Evolutionary conservation across 2,888 invertebrate species (phyloP).

Genomic region (Spodoptera littoralis): DNA sequence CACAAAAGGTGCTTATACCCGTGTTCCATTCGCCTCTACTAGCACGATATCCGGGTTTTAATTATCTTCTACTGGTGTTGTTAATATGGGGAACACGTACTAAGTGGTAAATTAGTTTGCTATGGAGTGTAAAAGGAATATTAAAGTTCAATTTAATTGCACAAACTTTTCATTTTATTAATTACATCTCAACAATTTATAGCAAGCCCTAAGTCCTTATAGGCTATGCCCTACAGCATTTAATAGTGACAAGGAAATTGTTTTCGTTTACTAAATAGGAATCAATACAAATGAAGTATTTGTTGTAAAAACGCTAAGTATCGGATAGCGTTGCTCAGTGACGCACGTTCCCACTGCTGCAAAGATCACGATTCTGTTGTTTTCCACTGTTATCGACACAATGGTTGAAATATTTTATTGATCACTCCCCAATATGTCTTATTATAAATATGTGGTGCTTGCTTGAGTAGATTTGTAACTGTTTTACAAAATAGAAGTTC

Average conservation of each 20-base stretch:
- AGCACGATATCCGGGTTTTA: constrained; percentile 38
- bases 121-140: too few relatives aligned
- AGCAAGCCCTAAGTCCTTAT: too few relatives aligned
- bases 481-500: too few relatives aligned
- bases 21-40: constrained; percentile 10
- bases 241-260: not conserved
- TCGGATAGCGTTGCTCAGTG: constrained; percentile 54
- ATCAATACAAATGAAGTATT: constrained; percentile 24
- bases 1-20: constrained; percentile 40
- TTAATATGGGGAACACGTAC: constrained; percentile 16
- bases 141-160: too few relatives aligned
- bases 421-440: too few relatives aligned
- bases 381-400: constrained; percentile 63
- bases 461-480: too few relatives aligned
- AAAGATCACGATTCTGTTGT: constrained; percentile 49
- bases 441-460: too few relatives aligned
- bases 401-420: not conserved
- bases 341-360: constrained; percentile 51
- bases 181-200: too few relatives aligned
- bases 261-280: constrained; percentile 6
- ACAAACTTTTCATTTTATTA: too few relatives aligned
- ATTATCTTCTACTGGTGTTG: constrained; percentile 30
- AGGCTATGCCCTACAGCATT: too few relatives aligned
- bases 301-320: constrained; percentile 43
- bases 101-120: constrained; percentile 25